Base-by-base conservation (phyloP, 2,888 invertebrate genomes). In the Tetheella fluctuosa region DNA sequence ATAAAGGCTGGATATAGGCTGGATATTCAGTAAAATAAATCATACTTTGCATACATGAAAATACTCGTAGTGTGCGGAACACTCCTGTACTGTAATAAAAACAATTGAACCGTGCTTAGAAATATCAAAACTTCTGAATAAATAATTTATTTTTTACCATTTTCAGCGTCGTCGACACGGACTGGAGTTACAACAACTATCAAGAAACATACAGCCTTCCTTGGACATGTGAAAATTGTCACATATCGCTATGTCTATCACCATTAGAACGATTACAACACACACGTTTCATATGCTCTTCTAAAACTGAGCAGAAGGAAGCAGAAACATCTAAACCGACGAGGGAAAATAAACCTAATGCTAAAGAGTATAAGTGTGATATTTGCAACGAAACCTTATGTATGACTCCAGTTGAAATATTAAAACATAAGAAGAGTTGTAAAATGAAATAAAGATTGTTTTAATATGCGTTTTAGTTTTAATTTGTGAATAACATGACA, bases 401-500 rank as follows among this genome's bases (percentile, higher is more conserved):
- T 74, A 88, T 98, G 68, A 96, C 96, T 13, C 95, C 97, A 5
- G 96, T 97, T 23, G 98, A 98, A 83, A 96, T 98, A 82, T 93
- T 98, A 65, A 96, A 95, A 75, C 98, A 99, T 90, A 97, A 95
- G 81, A 97, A 95, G 77, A 90, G 87, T 70, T 95, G 95, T 85
- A 85, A 84, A 68, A 77, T 76, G 65, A 84, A 90, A 85, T 85
- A 84, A 87, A 79, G 3, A 52, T 58, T 30, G 15, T 58, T 17
- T 25, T 53, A 10, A 23, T 56, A 39, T 54, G 59, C 64, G 59
- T 59, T 56, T 54, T 56, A 39, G 58, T 61, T 59, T 52, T 61
- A 23, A 42, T 39, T n/a, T 39, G 6, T 30, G 7, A 30, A 30
- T 30, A 30, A 30, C 8, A 8, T 30, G 25, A 25, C 6, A 25